Base-by-base conservation (phyloP, 2,113 vertebrate species). In the Semnopithecus entellus region DNA sequence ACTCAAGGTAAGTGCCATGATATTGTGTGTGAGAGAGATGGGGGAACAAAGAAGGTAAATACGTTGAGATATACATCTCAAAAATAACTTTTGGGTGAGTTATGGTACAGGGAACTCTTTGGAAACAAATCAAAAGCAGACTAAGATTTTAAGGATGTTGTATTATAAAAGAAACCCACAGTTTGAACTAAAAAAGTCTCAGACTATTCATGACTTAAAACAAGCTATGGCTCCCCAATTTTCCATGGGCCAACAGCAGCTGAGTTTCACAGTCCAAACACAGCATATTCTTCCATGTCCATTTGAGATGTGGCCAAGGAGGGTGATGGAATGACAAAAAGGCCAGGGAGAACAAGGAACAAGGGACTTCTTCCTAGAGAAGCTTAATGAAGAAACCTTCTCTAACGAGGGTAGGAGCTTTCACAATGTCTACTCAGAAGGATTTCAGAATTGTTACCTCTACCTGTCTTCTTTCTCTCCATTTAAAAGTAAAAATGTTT, bases 21-120 rank as follows among this genome's bases (percentile, higher is more conserved):
- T 5, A 25, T 4, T 5, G 32, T 40, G 23, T 35, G 16, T 13
- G 32, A 5, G 13, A 32, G 38, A 84, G 25, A 66, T 11, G 2
- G 3, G 13, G 30, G 23, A 13, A 5, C 59, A 4, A 32, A 57
- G 9, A 55, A 22, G 23, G 72, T 38, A 38, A 16, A 5, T 4
- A 11, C 81, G 32, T 4, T 17, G 66, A 81, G 66, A 73, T n/a
- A 14, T 18, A 0, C 3, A 17, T 57, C 20, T 17, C 25, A 61
- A 12, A 55, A 3, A 35, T 25, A 48, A 7, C 30, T 22, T 55
- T 16, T 10, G 52, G 2, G 18, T 64, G n/a, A n/a, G 8, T 22
- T 40, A 8, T 12, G 61, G 22, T n/a, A 3, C 4, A 0, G 0
- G 18, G 45, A 45, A 8, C 38, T n/a, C 27, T 11, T 5, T 13